Evolutionary conservation across 2,113 vertebrate species (phyloP).

Genomic region (Morone chrysops): DNA sequence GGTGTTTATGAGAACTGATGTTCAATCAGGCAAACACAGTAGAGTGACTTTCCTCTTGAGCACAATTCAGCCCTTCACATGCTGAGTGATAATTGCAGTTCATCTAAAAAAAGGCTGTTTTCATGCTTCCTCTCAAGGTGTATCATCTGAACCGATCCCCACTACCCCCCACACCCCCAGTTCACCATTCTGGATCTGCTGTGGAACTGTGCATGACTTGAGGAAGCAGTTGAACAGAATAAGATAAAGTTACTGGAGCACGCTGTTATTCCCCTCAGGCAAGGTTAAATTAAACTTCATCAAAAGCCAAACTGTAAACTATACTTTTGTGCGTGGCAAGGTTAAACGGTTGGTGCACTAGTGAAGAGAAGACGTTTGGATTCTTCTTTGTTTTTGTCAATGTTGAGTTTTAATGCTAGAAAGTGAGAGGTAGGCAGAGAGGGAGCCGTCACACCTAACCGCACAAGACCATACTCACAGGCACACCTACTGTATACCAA

Average conservation of each 20-base stretch:
- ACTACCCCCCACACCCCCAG: too few species aligned
- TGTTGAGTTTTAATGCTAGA: neutral
- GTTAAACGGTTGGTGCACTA: slow-evolving; percentile 45
- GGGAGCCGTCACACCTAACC: neutral
- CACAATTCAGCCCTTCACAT: slow-evolving; percentile 68
- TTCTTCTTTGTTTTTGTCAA: slow-evolving; percentile 15
- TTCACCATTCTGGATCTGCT: slow-evolving; percentile 36
- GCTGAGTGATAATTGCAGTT: slow-evolving; percentile 71
- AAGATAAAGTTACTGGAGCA: slow-evolving; percentile 51
- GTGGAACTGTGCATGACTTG: slow-evolving; percentile 43
- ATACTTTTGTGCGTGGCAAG: slow-evolving; percentile 46
- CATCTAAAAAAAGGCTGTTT: slow-evolving; percentile 64
- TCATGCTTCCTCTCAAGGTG: slow-evolving; percentile 51
- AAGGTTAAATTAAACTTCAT: slow-evolving; percentile 67
- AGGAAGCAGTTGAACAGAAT: slow-evolving; percentile 51
- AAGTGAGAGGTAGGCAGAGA: neutral
- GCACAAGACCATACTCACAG: slow-evolving; percentile 6
- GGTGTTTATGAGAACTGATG: slow-evolving; percentile 77
- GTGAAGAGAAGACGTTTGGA: slow-evolving; percentile 27
- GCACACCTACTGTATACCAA: slow-evolving; percentile 31
- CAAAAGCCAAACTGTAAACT: slow-evolving; percentile 58
- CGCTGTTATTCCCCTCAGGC: slow-evolving; percentile 58
- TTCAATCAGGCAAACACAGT: slow-evolving; percentile 73
- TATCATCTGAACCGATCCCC: neutral
- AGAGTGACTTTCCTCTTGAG: slow-evolving; percentile 73